A percentile compares a stretch with the other conserved stretches of the same genome.
These are phyloP conservation scores for Dendrolimus punctatus DNA, from an alignment of 1,140 invertebrate species.

Conservation along the genomic window DNA sequence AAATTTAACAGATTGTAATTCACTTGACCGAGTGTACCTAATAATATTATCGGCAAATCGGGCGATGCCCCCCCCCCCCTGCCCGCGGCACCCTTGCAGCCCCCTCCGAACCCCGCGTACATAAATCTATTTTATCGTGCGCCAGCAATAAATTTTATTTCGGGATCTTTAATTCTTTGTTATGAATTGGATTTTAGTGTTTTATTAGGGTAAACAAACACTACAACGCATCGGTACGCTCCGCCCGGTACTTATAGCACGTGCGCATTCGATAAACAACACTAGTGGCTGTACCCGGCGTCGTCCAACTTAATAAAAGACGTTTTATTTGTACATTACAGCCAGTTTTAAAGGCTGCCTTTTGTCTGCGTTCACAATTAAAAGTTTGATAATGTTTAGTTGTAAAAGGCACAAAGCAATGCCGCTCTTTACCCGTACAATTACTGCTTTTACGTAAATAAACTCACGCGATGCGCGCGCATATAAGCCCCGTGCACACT, in stretches of 20 bases:
- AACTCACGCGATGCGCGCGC: constrained; percentile 21
- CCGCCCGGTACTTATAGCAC: constrained; percentile 56
- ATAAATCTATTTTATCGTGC: constrained; percentile 72
- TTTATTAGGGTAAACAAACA: constrained; percentile 71
- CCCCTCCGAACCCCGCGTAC: constrained; percentile 30
- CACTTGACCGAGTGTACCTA: constrained; percentile 43
- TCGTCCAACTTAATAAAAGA: constrained; percentile 56
- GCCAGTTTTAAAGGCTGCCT: constrained; percentile 39
- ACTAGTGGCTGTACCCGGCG: constrained; percentile 36
- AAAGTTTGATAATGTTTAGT: constrained; percentile 62
- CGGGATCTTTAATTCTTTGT: constrained; percentile 72
- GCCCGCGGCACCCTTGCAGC: constrained; percentile 13
- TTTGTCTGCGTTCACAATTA: constrained; percentile 65
- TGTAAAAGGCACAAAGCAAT: constrained; percentile 52
- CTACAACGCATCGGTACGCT: constrained; percentile 46
- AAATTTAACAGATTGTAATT: constrained; percentile 14
- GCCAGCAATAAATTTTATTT: constrained; percentile 70
- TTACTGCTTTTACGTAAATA: constrained; percentile 53
- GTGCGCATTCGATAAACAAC: constrained; percentile 51
- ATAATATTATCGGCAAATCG: constrained; percentile 57
- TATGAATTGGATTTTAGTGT: constrained; percentile 72
- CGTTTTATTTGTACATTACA: constrained; percentile 54
- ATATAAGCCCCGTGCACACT: background rate
- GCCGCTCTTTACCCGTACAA: constrained; percentile 51
- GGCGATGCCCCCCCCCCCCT: constrained; percentile 20